Conservation (phyloP, 2,888 invertebrate species). For the Lepidonotus clava region DNA sequence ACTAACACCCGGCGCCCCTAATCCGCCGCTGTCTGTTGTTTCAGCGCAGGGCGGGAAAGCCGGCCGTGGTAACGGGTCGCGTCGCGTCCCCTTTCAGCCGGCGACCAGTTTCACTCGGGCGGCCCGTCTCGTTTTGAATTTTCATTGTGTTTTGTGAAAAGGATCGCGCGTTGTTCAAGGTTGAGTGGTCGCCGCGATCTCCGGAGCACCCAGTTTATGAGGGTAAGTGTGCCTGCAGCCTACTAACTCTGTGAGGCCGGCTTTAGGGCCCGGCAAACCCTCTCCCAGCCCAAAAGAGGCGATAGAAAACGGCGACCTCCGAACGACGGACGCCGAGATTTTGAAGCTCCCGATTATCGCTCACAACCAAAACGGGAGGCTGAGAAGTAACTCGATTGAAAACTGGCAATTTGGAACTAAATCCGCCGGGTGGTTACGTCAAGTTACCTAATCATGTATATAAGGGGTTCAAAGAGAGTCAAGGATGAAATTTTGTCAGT, state of each 20-base stretch:
- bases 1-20: too few species aligned
- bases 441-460: not conserved
- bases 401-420: not conserved
- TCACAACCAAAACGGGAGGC: slow-evolving; percentile 47
- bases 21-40: too few species aligned
- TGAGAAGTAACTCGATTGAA: slow-evolving; percentile 30
- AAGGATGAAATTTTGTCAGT: not conserved
- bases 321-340: slow-evolving; percentile 26
- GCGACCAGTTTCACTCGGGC: slow-evolving; percentile 16
- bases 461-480: not conserved
- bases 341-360: slow-evolving; percentile 43
- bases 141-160: slow-evolving; percentile 47
- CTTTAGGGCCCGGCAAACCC: not conserved
- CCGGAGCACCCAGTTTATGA: slow-evolving; percentile 18
- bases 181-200: slow-evolving; percentile 38
- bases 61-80: slow-evolving; percentile 1
- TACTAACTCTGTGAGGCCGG: not conserved
- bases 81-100: slow-evolving; percentile 20
- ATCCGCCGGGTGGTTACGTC: not conserved
- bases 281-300: not conserved
- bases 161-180: slow-evolving; percentile 51
- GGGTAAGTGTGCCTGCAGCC: slow-evolving; percentile 33
- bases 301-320: slow-evolving; percentile 40
- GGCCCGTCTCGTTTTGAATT: slow-evolving; percentile 52
- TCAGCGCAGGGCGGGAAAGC: not conserved